phyloP scores from a whole-genome alignment of 2,888 invertebrate species.

The Agrilus cyanescens region DNA sequence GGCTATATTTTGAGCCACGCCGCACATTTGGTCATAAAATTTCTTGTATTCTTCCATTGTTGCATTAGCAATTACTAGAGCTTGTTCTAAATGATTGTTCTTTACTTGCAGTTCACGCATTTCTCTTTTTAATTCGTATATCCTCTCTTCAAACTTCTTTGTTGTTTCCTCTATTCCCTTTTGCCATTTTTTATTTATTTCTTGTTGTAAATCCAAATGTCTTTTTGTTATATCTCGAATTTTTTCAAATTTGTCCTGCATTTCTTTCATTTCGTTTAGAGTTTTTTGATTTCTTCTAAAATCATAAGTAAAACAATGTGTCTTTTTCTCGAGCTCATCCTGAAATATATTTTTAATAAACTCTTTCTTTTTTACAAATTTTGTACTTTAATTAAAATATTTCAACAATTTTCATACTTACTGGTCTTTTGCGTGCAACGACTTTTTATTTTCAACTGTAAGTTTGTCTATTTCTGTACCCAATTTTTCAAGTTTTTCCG shows the following conservation, averaged over 20 bases:
- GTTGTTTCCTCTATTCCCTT: conserved; percentile 50
- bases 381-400: conserved; percentile 8
- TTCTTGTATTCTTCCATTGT: conserved; percentile 21
- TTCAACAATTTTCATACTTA: conserved; percentile 10
- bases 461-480: conserved; percentile 24
- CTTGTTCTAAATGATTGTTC: conserved; percentile 32
- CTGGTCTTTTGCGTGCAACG: conserved; percentile 16
- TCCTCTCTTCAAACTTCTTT: conserved; percentile 46
- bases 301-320: conserved; percentile 8
- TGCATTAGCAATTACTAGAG: conserved; percentile 27
- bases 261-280: conserved; percentile 15
- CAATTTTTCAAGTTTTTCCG: conserved; percentile 21
- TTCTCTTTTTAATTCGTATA: conserved; percentile 44
- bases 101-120: conserved; percentile 39
- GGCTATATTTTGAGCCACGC: conserved; percentile 8
- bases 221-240: conserved; percentile 42
- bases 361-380: conserved; percentile 8
- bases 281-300: conserved; percentile 11
- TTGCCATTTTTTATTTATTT: conserved; percentile 51
- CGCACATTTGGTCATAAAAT: conserved; percentile 17
- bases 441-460: conserved; percentile 23
- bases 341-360: no score
- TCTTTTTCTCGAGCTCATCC: no score
- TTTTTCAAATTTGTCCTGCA: conserved; percentile 17
- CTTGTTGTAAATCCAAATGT: conserved; percentile 47